Conservation (phyloP, 2,888 invertebrate genomes). For the Agrotis ipsilon region DNA sequence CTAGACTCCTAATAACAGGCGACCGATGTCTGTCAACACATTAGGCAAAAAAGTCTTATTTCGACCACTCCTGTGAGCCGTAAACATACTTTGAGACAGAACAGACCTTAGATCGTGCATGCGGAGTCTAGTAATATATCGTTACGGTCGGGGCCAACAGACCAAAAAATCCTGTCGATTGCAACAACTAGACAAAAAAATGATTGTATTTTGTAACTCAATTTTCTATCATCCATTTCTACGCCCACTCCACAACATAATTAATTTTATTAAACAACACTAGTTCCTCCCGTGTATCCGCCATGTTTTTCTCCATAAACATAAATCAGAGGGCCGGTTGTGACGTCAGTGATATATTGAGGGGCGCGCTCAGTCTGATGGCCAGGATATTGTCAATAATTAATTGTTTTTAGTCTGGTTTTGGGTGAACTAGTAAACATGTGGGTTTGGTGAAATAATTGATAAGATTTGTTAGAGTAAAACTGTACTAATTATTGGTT, state of each 20-base stretch:
- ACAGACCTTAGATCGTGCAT: too few species aligned
- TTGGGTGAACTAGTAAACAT: not conserved
- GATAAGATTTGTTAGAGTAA: not conserved
- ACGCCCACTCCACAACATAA: slow-evolving; percentile 9
- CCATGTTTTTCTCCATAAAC: slow-evolving; percentile 19
- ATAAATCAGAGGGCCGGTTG: slow-evolving; percentile 26
- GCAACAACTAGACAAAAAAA: not conserved
- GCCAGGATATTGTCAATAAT: slow-evolving; percentile 41
- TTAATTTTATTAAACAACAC: slow-evolving; percentile 23
- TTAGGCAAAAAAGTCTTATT: too few species aligned
- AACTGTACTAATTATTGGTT: too few species aligned
- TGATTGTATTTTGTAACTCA: not conserved
- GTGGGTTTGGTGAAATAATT: not conserved
- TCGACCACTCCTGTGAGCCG: too few species aligned
- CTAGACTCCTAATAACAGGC: too few species aligned
- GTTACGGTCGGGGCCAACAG: too few species aligned
- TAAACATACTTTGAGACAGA: too few species aligned
- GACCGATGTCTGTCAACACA: too few species aligned
- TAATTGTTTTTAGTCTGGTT: slow-evolving; percentile 19
- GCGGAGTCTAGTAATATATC: too few species aligned
- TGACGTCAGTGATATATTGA: slow-evolving; percentile 36
- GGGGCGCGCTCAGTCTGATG: slow-evolving; percentile 15
- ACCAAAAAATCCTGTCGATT: too few species aligned
- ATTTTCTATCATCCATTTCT: not conserved
- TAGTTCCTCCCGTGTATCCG: slow-evolving; percentile 13